Percentiles rank a stretch among this genome's conserved stretches.
Evolutionary conservation across 1,140 invertebrate species (phyloP).

Genomic region (Leucophenga varia): DNA sequence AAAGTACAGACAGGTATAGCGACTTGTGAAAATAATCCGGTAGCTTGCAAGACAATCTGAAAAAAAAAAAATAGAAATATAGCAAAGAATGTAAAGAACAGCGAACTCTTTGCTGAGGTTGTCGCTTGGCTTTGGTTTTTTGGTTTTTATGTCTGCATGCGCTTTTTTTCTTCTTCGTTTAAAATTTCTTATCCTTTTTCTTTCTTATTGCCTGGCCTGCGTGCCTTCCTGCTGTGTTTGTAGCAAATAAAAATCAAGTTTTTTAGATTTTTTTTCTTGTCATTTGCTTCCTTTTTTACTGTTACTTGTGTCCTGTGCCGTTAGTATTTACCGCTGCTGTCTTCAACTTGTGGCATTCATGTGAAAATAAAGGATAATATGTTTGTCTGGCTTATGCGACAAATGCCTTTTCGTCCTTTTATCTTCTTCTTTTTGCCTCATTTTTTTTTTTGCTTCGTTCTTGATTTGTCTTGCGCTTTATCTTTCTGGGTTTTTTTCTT

Average conservation of each 20-base stretch:
- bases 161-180: slow-evolving; percentile 8
- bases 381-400: slow-evolving; percentile 5
- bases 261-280: background rate
- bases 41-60: background rate
- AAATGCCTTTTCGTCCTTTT: too few relatives aligned
- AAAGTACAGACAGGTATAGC: too few relatives aligned
- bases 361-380: too few relatives aligned
- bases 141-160: too few relatives aligned
- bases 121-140: slow-evolving; percentile 15
- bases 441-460: slow-evolving; percentile 14
- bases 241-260: too few relatives aligned
- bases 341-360: background rate
- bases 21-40: slow-evolving; percentile 16
- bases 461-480: slow-evolving; percentile 15
- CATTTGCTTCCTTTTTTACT: slow-evolving; percentile 1
- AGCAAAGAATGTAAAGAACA: slow-evolving; percentile 16
- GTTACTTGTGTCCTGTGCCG: background rate
- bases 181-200: background rate
- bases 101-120: slow-evolving; percentile 20
- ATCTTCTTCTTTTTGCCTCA: too few relatives aligned
- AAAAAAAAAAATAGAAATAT: slow-evolving; percentile 16
- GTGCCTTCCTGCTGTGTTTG: too few relatives aligned
- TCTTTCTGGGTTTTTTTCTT: slow-evolving; percentile 5
- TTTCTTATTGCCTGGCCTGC: background rate
- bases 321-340: slow-evolving; percentile 18